Evolutionary conservation across 2,113 vertebrate species (phyloP), one percentile per base, ranked within the genome.

Genomic region (Butorides virescens): DNA sequence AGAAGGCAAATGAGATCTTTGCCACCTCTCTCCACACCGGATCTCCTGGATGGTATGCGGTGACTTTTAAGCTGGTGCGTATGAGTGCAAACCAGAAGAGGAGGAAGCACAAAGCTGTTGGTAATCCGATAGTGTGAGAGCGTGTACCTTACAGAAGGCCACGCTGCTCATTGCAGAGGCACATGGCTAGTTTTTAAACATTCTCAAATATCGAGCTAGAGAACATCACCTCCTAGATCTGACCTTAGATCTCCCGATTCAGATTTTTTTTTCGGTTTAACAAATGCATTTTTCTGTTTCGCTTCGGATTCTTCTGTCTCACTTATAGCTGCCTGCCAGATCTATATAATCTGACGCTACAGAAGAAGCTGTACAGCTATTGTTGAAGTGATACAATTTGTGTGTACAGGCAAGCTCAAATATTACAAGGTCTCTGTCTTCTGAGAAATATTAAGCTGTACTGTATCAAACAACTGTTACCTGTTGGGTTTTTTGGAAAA

Each of bases 391-490:
- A 67, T 73, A n/a, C 50, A 79, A 90, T 92, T 95, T 91, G 80
- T 86, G 50, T 42, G 8, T 79, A 86, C 59, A 82, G 67, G 44
- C 73, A 95, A 91, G 84, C 53, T 92, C 76, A 91, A 85, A 87
- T 84, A 87, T 79, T 95, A 47, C 63, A 76, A 90, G 32, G 37
- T 90, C 77, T 94, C 80, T 72, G 80, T 93, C 86, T 95, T 91
- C 63, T 55, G 59, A 96, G 87, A 92, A 91, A 94, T 92, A 97
- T 90, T 92, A 95, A 96, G 71, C 87, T 95, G 20, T 88, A 52
- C 81, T 93, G 59, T 95, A 82, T 92, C 93, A 96, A 95, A 73
- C 84, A 90, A 95, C 81, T 86, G 80, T 92, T 96, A 91, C 95
- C 91, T 93, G 88, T 91, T 93, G 71, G n/a, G 52, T 13, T 92